These are phyloP conservation scores for Dendronephthya gigantea DNA, from an alignment of 64 coral and sea anemone genomes.

Conservation along the genomic window DNA sequence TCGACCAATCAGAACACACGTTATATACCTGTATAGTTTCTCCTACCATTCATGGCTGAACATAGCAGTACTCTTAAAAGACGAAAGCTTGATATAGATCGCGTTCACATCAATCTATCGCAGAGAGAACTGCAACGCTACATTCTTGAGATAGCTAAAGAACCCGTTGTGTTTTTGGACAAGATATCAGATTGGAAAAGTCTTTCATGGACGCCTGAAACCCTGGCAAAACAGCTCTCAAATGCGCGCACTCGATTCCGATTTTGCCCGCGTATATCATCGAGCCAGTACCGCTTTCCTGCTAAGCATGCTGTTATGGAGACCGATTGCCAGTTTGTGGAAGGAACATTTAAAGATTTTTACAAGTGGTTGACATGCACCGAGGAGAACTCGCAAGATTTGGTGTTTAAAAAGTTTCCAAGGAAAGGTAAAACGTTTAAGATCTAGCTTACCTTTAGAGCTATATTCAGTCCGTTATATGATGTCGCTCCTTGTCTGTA, in stretches of 20 bases:
- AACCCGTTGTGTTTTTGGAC: slow-evolving; percentile 53
- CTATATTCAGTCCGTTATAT: not conserved
- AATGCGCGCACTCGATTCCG: slow-evolving; percentile 64
- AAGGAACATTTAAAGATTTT: slow-evolving; percentile 67
- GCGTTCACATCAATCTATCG: not conserved
- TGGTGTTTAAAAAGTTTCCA: slow-evolving; percentile 36
- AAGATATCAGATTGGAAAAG: slow-evolving; percentile 55
- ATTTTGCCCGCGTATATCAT: slow-evolving; percentile 42
- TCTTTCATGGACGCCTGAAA: slow-evolving; percentile 57
- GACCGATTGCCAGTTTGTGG: slow-evolving; percentile 61
- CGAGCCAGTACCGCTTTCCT: slow-evolving; percentile 11
- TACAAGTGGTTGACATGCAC: slow-evolving; percentile 53
- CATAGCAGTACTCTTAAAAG: not conserved
- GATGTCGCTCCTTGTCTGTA: not conserved
- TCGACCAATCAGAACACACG: not conserved
- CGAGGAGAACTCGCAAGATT: slow-evolving; percentile 11
- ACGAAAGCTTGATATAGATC: not conserved
- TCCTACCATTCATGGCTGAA: not conserved
- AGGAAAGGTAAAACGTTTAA: slow-evolving; percentile 31
- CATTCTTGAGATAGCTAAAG: slow-evolving; percentile 27
- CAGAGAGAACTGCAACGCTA: slow-evolving; percentile 35
- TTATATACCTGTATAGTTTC: not conserved
- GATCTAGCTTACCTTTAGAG: not conserved
- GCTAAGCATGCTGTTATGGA: slow-evolving; percentile 53
- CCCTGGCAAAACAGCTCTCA: slow-evolving; percentile 42